Conservation (phyloP, 2,797 vertebrate genomes). For the Buphagus erythrorhynchus region DNA sequence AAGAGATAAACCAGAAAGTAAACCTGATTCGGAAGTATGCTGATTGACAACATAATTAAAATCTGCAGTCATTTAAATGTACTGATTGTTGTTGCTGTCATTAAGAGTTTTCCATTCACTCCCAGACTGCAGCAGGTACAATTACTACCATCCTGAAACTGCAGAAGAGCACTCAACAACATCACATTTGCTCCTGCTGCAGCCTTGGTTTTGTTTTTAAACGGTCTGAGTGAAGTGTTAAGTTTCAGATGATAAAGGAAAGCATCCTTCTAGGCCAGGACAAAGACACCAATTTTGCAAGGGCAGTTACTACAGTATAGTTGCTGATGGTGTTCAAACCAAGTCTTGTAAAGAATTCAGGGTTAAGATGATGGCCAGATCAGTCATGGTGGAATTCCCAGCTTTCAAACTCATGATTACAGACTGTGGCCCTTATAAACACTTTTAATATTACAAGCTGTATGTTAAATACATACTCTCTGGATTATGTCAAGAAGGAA, state of each 20-base stretch:
- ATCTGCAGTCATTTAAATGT: background rate
- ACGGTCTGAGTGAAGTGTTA: background rate
- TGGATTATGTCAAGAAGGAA: background rate
- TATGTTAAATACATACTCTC: background rate
- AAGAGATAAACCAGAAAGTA: constrained; percentile 1
- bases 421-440: background rate
- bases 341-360: background rate
- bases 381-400: constrained; percentile 6
- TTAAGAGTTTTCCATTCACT: background rate
- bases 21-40: background rate
- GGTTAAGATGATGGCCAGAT: background rate
- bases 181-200: background rate
- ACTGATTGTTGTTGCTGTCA: background rate
- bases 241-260: background rate
- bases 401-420: constrained; percentile 31
- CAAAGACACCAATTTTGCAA: background rate
- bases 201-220: background rate
- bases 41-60: background rate
- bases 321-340: background rate
- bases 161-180: background rate
- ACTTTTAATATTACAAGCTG: background rate
- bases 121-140: background rate
- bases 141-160: background rate
- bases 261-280: background rate
- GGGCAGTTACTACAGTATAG: background rate